These are phyloP conservation scores for Anoplolepis gracilipes DNA, from an alignment of 1,140 invertebrate genomes.

Conservation along the genomic window DNA sequence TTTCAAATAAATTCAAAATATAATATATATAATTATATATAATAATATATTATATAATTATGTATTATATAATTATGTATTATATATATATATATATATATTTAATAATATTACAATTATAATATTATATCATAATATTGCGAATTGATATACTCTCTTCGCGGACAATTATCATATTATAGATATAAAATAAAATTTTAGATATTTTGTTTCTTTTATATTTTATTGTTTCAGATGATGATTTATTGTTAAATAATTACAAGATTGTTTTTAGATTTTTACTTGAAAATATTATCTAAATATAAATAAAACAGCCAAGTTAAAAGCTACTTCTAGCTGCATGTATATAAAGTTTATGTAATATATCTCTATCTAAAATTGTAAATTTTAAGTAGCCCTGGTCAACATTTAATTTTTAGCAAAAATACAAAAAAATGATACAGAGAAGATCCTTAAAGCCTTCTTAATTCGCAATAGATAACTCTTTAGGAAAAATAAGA, in stretches of 20 bases:
- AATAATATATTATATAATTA: too few species aligned
- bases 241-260: not conserved
- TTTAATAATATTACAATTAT: not conserved
- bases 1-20: slow-evolving; percentile 24
- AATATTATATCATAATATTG: not conserved
- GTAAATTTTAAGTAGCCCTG: not conserved
- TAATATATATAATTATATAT: too few species aligned
- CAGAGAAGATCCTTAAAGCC: not conserved
- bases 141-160: not conserved
- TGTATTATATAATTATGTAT: too few species aligned
- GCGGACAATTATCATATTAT: not conserved
- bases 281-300: not conserved
- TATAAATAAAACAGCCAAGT: not conserved
- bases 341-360: not conserved
- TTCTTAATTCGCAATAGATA: not conserved
- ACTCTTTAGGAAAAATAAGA: not conserved
- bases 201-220: not conserved
- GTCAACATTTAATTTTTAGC: not conserved
- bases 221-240: not conserved
- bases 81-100: too few species aligned
- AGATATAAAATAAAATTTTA: not conserved
- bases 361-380: not conserved
- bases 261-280: too few species aligned
- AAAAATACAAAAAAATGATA: not conserved
- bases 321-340: not conserved